A percentile compares a stretch with the other conserved stretches of the same genome.
Conservation (phyloP, 2,113 vertebrate genomes). For the Poeciliopsis prolifica region DNA sequence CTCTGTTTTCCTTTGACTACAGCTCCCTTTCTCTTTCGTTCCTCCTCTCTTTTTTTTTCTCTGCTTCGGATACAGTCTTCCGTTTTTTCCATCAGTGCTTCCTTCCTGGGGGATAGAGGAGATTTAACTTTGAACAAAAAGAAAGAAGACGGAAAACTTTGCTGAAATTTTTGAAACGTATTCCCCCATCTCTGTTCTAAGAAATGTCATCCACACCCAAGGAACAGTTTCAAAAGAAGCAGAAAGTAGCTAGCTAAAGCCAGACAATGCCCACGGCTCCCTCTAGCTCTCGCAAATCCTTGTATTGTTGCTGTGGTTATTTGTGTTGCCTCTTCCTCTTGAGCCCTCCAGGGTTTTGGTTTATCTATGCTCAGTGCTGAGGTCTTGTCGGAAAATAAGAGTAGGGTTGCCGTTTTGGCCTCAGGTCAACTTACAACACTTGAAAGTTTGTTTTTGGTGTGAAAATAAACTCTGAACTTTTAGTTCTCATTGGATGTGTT, state of each 20-base stretch:
- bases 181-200: constrained; percentile 55
- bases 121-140: constrained; percentile 68
- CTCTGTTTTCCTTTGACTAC: constrained; percentile 28
- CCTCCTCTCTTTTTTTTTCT: constrained; percentile 32
- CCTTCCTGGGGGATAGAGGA: constrained; percentile 43
- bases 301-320: constrained; percentile 72
- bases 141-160: constrained; percentile 58
- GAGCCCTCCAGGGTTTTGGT: constrained; percentile 60
- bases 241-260: constrained; percentile 70
- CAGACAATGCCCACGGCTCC: constrained; percentile 68
- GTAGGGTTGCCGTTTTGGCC: constrained; percentile 61
- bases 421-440: constrained; percentile 51
- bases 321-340: constrained; percentile 66
- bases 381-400: constrained; percentile 71
- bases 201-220: constrained; percentile 76
- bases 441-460: constrained; percentile 52
- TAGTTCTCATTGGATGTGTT: constrained; percentile 9
- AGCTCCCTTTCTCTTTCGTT: constrained; percentile 17
- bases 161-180: constrained; percentile 66
- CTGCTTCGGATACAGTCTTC: constrained; percentile 27
- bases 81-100: not conserved
- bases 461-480: constrained; percentile 40
- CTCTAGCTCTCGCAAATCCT: constrained; percentile 70
- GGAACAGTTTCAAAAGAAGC: constrained; percentile 68
- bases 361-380: constrained; percentile 64